Evolutionary conservation across 2,888 invertebrate species (phyloP), one percentile per base, ranked within the genome.

Genomic region (Drosophila mulleri): DNA sequence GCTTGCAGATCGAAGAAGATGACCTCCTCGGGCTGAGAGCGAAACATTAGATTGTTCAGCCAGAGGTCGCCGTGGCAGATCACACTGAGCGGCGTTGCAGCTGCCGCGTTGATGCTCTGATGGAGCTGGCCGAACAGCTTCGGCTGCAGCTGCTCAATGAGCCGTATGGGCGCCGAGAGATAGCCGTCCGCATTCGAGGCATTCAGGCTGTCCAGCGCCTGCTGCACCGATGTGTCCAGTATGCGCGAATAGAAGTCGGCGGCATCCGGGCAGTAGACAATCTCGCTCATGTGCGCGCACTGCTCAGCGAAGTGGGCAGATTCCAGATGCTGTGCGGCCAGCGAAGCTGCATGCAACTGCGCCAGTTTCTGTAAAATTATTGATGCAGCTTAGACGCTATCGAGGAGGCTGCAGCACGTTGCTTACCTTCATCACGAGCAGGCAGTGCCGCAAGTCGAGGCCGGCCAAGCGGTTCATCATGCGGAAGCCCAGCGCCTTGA

Each of bases 11-110:
- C 93, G 53, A 92, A 88, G 48, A 93, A 92, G 59, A 91, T 92
- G 2, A 91, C 92, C 45, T 82, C 75, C 16, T 75, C 80, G 12
- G 80, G 84, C 44, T 73, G 74, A 0, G 72, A 57, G 16, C 63
- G 82, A 57, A 93, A 93, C 93, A 93, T 92, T 4, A 93, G 86
- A 67, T 93, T 93, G 74, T 93, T 93, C 0, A 92, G 85, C 92
- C 92, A 92, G 50, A 92, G 65, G 66, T 93, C 93, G 3, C 93
- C 93, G 63, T 93, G 93, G 23, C 91, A 91, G 59, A 93, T 75
- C 2, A 93, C 91, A 53, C 88, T 91, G n/a, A 90, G 75, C 6
- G 83, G 80, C 0, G 84, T 87, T 2, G 59, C 58, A 1, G 86
- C 80, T 2, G 87, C 78, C 2, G 78, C 78, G 16, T 72, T 83